A percentile compares a stretch with the other conserved stretches of the same genome.
Evolutionary conservation across 2,797 vertebrate genomes (phyloP).

Genomic region (Cebuella pygmaea): DNA sequence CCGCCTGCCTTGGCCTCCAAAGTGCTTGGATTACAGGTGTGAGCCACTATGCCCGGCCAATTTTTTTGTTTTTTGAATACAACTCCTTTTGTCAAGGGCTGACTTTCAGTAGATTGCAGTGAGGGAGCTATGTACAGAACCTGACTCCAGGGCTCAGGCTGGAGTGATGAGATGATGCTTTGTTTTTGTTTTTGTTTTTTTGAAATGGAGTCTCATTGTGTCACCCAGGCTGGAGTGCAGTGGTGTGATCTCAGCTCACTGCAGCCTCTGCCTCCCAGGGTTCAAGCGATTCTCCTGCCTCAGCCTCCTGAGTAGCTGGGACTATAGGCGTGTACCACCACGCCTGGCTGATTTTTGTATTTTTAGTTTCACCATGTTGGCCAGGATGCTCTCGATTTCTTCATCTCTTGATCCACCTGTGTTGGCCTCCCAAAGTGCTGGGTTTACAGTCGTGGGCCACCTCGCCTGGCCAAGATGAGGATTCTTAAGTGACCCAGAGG

Average conservation of each 20-base stretch:
- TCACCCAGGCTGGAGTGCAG: neutral
- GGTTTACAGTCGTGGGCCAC: neutral
- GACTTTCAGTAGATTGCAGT: neutral
- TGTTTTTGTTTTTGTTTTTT: neutral
- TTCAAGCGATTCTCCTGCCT: neutral
- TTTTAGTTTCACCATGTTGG: neutral
- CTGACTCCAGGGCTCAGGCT: no score
- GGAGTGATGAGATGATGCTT: neutral
- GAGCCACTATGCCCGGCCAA: no score
- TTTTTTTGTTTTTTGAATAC: neutral
- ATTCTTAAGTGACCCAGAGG: neutral
- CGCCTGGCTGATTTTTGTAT: neutral
- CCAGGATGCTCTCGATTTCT: neutral
- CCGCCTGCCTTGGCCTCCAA: no score
- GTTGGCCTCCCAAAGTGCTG: neutral
- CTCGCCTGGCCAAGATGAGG: fast-evolving
- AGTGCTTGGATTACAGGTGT: no score
- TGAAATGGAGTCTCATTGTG: neutral
- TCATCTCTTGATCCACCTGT: neutral
- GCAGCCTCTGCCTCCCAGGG: neutral
- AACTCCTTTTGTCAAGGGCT: neutral
- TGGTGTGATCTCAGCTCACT: neutral
- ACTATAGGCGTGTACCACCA: neutral
- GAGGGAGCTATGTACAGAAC: neutral
- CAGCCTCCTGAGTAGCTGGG: neutral